Evolutionary conservation across 2,797 vertebrate species (phyloP).

Genomic region (Crenichthys baileyi): DNA sequence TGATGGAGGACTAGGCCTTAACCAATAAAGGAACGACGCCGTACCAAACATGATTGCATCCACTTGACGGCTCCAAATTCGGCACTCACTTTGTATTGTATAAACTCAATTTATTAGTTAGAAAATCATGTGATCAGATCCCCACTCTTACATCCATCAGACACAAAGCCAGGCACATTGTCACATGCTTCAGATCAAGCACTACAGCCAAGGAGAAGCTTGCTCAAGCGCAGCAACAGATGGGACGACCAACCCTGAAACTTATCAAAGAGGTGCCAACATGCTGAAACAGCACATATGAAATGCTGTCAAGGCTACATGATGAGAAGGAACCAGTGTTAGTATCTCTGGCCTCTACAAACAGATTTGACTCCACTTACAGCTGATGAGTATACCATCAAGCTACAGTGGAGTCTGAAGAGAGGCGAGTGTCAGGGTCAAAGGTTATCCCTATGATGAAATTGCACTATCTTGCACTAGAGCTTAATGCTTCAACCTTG

Average conservation of each 20-base stretch:
- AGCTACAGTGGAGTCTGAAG: slow-evolving; percentile 3
- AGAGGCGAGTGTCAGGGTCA: not conserved
- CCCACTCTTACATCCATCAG: not conserved
- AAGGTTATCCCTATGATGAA: not conserved
- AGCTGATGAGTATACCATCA: slow-evolving; percentile 1
- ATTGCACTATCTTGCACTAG: not conserved
- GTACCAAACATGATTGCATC: slow-evolving; percentile 15
- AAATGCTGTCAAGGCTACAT: not conserved
- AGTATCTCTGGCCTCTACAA: slow-evolving; percentile 1
- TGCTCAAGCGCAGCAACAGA: slow-evolving; percentile 6
- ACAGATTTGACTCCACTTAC: slow-evolving; percentile 2
- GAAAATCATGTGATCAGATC: slow-evolving; percentile 13
- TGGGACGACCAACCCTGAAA: not conserved
- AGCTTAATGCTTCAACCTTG: not conserved
- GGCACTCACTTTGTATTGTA: slow-evolving; percentile 8
- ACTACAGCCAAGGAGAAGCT: slow-evolving; percentile 5
- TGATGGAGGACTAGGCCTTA: slow-evolving; percentile 24
- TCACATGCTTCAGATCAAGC: not conserved
- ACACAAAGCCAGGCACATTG: not conserved
- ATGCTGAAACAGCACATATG: not conserved
- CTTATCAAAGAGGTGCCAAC: slow-evolving; percentile 4
- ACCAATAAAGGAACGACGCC: slow-evolving; percentile 7
- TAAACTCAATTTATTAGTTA: not conserved
- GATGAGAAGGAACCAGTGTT: slow-evolving; percentile 5
- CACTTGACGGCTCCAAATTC: not conserved